Evolutionary conservation across 2,797 vertebrate species (phyloP), one percentile per base, ranked within the genome.

Genomic region (Adelosebastes latens): DNA sequence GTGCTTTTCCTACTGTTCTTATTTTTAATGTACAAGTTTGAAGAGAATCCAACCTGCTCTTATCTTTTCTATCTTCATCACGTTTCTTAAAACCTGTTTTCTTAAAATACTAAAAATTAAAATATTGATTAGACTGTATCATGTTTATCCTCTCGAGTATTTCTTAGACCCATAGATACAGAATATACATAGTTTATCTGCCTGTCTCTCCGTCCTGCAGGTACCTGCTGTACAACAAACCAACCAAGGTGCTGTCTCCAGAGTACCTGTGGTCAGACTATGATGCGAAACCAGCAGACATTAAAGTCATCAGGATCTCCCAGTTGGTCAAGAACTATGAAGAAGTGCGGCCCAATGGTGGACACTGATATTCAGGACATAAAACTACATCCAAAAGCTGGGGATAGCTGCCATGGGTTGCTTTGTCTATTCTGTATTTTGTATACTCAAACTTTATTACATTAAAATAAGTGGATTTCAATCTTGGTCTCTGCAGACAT

Each of bases 201-300:
- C 13, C 27, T 36, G 2, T 67, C 31, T 84, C 14, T 78, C 36
- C 81, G 13, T 72, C 18, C 6, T 59, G 92, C 82, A 95, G 94
- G 34, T 95, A 93, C 77, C 93, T 97, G 67, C 31, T 97, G 46
- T 91, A 93, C 36, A 93, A 96, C 85, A 97, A 96, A 71, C 96
- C 96, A 6, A 92, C 95, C 75, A 97, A 95, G 25, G 46, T 97
- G 36, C 95, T 97, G 77, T 97, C 96, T 83, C 92, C 96, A 0
- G 95, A 96, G 80, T 95, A 95, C 29, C 32, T 96, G 34, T 96
- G 95, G 94, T 93, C 95, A 0, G 92, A 94, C 76, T 90, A 39
- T 24, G 83, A 93, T 52, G 0, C 0, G 0, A 1, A 62, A 70
- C 55, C 83, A 32, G 3, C 10, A n/a, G 89, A 93, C 46, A 77